Base-by-base conservation (phyloP, 2,888 invertebrate genomes). In the Epiblema foenella region DNA sequence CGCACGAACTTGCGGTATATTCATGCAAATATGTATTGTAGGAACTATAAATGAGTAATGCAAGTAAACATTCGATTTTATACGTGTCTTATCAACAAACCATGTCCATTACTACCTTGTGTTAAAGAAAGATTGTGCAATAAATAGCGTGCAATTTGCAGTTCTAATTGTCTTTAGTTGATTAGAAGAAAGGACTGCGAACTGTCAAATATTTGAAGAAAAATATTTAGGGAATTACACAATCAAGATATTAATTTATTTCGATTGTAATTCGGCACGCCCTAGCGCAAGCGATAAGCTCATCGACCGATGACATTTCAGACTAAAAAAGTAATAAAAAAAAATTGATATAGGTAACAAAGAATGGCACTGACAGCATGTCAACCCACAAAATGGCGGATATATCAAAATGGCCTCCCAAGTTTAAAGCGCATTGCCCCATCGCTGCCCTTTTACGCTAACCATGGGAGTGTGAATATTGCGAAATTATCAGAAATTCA, bases 401-500 rank as follows among this genome's bases (percentile, higher is more conserved):
- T 65, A 39, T 57, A 64, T 60, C 70, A 66, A 65, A 65, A 20
- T 52, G 64, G 54, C 65, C 60, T 65, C 70, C 70, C 65, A 66
- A 24, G 70, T 60, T 65, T 65, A 65, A 65, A 70, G 17, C 29
- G 49, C 20, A 10, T 66, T 70, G 29, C 65, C 29, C 63, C 69
- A 66, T 59, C 64, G 29, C 59, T 70, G 69, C 69, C 69, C 70
- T 66, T 66, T 60, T 65, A 52, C 42, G 37, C 42, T n/a, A 52
- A 58, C 59, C 46, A 59, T 65, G 58, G 51, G 54, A 66, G 59
- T 54, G 68, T 52, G 18, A 49, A 46, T 46, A 57, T 71, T 71
- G 56, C 11, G 67, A 71, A 71, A 67, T 70, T 60, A 71, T 42
- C 58, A 20, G n/a, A 51, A 62, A 67, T 56, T 33, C 29, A 56